Conservation (phyloP, 2,113 vertebrate genomes). For the Sitta europaea region DNA sequence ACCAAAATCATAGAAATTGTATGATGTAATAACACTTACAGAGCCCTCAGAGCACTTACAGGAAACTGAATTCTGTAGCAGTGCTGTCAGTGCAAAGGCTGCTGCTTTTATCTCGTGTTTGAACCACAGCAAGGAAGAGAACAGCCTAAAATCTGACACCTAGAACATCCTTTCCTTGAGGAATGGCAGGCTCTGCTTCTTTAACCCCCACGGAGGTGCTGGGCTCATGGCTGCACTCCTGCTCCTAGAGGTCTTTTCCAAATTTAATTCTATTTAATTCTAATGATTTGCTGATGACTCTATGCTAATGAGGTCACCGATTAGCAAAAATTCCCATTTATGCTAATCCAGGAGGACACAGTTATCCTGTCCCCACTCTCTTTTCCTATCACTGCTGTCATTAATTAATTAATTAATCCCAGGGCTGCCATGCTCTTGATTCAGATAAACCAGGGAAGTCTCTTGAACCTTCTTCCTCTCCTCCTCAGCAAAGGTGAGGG, state of each 20-base stretch:
- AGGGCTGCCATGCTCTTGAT: not conserved
- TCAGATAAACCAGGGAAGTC: not conserved
- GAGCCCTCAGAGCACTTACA: not conserved
- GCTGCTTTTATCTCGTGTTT: not conserved
- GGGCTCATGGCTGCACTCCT: not conserved
- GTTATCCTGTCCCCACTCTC: not conserved
- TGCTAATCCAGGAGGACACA: not conserved
- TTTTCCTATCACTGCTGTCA: not conserved
- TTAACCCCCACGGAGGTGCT: not conserved
- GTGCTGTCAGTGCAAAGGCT: not conserved
- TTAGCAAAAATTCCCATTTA: not conserved
- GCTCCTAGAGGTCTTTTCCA: not conserved
- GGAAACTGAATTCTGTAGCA: not conserved
- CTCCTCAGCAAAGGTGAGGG: not conserved
- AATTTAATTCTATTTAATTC: not conserved
- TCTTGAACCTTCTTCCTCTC: not conserved
- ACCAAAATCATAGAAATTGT: not conserved
- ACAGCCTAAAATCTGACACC: not conserved
- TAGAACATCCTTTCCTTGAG: not conserved
- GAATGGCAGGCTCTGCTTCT: fast-evolving
- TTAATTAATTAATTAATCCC: not conserved
- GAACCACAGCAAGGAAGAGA: not conserved
- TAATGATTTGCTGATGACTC: not conserved
- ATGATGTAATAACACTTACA: not conserved
- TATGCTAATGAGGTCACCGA: not conserved